Conservation (phyloP, 2,797 vertebrate species). For the Lates japonicus region DNA sequence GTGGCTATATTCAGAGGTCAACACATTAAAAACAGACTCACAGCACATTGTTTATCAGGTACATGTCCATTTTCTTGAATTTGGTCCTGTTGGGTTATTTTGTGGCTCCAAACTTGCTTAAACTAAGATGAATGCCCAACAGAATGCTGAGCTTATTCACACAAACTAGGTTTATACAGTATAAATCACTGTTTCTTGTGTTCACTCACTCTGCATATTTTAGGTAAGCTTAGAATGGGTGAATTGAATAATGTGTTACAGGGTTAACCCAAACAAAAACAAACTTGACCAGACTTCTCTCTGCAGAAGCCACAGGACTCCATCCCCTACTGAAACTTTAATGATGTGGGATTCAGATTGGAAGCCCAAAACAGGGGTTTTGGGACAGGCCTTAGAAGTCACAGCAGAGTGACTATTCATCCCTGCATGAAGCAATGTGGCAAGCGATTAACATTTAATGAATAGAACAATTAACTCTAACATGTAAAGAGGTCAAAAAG, state of each 20-base stretch:
- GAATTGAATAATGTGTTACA: conserved; percentile 25
- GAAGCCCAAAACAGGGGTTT: conserved; percentile 12
- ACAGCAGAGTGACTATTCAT: conserved; percentile 31
- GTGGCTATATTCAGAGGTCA: background rate
- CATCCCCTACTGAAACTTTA: conserved; percentile 29
- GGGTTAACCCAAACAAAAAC: conserved; percentile 43
- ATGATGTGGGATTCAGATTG: conserved; percentile 38
- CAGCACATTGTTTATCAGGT: background rate
- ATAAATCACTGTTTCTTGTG: conserved; percentile 1
- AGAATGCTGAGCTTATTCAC: background rate
- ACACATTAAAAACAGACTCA: background rate
- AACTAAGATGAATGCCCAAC: background rate
- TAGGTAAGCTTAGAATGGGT: conserved; percentile 12
- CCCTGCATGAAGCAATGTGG: conserved; percentile 26
- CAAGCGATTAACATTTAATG: conserved; percentile 60
- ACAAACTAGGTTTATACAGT: conserved; percentile 11
- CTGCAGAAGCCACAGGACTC: conserved; percentile 44
- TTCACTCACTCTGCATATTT: conserved; percentile 8
- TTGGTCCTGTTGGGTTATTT: background rate
- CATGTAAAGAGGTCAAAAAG: conserved; percentile 66
- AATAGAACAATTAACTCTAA: conserved; percentile 70
- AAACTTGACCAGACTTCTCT: conserved; percentile 36
- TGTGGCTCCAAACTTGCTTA: background rate
- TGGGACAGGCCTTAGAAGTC: conserved; percentile 11
- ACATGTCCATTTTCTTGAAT: background rate